Conservation (phyloP, 2,888 invertebrate genomes). For the Adelphocoris suturalis region DNA sequence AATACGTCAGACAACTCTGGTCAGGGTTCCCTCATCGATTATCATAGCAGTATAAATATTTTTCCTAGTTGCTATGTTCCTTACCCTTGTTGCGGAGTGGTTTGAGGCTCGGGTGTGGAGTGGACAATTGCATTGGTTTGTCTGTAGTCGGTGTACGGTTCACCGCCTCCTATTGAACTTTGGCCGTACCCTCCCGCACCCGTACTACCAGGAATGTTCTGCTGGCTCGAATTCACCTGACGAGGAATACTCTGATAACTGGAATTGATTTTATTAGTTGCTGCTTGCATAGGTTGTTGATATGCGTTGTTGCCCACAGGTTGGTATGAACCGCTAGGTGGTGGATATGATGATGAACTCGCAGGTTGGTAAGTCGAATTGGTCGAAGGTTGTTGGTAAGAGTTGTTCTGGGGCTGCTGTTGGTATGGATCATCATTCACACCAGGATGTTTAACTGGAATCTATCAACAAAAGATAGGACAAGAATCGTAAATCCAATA, state of each 20-base stretch:
- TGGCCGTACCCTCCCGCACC: conserved; percentile 21
- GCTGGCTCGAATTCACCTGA: conserved; percentile 61
- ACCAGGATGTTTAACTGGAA: conserved; percentile 57
- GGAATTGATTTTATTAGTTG: conserved; percentile 67
- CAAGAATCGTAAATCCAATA: no score
- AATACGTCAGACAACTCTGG: no score
- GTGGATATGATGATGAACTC: conserved; percentile 59
- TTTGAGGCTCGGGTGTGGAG: conserved; percentile 64
- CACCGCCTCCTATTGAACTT: not conserved
- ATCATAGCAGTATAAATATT: no score
- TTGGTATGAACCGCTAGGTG: conserved; percentile 73
- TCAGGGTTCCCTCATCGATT: no score
- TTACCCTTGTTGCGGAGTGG: conserved; percentile 65
- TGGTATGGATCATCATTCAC: conserved; percentile 77
- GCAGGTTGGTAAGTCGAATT: conserved; percentile 75
- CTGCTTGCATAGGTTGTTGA: conserved; percentile 37
- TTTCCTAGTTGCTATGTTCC: not conserved
- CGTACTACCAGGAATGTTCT: conserved; percentile 67
- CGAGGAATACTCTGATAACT: conserved; percentile 76
- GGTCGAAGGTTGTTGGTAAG: conserved; percentile 9
- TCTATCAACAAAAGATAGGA: not conserved
- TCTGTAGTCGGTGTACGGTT: conserved; percentile 52
- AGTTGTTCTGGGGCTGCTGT: not conserved
- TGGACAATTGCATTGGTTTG: conserved; percentile 69
- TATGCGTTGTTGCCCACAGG: conserved; percentile 1